phyloP scores from a whole-genome alignment of 2,113 vertebrate genomes.

The Macrotis lagotis region DNA sequence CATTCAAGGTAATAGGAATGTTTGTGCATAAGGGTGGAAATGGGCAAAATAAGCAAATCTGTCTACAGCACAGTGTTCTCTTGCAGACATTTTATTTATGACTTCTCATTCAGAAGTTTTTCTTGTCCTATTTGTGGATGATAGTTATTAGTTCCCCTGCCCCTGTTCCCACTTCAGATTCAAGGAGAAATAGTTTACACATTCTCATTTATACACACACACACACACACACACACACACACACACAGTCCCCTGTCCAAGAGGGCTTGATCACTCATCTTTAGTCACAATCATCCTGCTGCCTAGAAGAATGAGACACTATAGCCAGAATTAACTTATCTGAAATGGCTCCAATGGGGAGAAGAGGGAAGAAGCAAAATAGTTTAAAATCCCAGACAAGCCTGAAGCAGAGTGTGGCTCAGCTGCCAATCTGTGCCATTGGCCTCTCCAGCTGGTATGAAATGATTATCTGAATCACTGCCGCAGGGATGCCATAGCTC shows the following conservation, averaged over 20 bases:
- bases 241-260: neutral
- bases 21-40: neutral
- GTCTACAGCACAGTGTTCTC: neutral
- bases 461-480: neutral
- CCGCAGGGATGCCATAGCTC: neutral
- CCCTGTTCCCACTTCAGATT: neutral
- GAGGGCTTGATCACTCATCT: neutral
- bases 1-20: neutral
- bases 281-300: neutral
- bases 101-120: too few relatives aligned
- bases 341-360: neutral
- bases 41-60: neutral
- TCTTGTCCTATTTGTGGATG: neutral
- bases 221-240: neutral
- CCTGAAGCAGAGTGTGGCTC: conserved; percentile 1
- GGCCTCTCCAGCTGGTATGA: neutral
- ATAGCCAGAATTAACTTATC: neutral
- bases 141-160: neutral
- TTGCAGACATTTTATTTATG: neutral
- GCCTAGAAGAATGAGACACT: neutral
- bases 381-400: neutral
- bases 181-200: neutral
- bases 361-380: neutral
- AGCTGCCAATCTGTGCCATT: neutral
- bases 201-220: neutral